phyloP scores from a whole-genome alignment of 2,888 invertebrate genomes.

The Gastrophysa polygoni region DNA sequence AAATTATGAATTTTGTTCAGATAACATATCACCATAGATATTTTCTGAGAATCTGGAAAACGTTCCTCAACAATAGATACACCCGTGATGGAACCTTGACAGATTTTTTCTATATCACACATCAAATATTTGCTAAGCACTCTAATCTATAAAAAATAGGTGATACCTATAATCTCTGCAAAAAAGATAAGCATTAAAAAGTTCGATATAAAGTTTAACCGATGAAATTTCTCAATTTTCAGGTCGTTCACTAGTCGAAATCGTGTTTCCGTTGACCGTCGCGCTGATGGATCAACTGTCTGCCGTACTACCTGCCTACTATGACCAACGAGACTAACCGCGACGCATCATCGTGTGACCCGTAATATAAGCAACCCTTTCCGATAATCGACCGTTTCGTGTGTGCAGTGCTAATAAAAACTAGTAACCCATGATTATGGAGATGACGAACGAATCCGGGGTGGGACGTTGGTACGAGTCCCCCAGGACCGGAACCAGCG shows the following conservation, averaged over 20 bases:
- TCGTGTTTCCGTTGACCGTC: conserved; percentile 35
- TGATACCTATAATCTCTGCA: conserved; percentile 31
- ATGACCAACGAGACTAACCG: conserved; percentile 33
- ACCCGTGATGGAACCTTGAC: conserved; percentile 20
- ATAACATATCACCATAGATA: conserved; percentile 7
- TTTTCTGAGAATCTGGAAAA: neutral
- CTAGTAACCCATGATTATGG: conserved; percentile 57
- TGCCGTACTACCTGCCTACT: conserved; percentile 26
- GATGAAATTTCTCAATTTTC: conserved; percentile 26
- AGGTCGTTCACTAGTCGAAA: conserved; percentile 25
- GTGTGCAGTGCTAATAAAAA: conserved; percentile 47
- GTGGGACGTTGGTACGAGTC: conserved; percentile 60
- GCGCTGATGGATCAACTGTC: conserved; percentile 34
- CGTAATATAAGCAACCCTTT: conserved; percentile 1
- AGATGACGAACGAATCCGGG: conserved; percentile 59
- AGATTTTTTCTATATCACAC: conserved; percentile 16
- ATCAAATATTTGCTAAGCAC: conserved; percentile 24
- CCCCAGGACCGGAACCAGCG: conserved; percentile 56
- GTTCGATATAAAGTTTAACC: conserved; percentile 5
- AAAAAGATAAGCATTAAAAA: conserved; percentile 23
- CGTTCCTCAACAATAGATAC: conserved; percentile 10
- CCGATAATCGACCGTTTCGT: conserved; percentile 36
- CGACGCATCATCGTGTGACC: conserved; percentile 25
- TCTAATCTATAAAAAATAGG: conserved; percentile 19
- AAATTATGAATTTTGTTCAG: neutral